Percentiles rank a stretch among this genome's conserved stretches.
Conservation (phyloP, 1,140 invertebrate species). For the Megalopta genalis region DNA sequence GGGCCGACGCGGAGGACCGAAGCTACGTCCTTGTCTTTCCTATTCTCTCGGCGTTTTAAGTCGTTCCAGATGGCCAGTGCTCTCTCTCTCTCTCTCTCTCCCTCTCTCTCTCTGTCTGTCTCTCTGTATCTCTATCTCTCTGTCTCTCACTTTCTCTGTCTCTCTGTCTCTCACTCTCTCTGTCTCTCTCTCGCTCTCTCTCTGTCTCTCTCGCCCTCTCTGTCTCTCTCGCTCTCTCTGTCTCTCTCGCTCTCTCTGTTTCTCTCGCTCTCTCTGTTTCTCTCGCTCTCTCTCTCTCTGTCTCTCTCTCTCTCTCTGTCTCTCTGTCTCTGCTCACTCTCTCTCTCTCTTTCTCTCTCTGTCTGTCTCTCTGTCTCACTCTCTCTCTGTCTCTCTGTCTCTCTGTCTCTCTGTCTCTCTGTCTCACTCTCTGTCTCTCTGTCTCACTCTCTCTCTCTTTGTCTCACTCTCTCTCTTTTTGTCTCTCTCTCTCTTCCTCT, state of each 20-base stretch:
- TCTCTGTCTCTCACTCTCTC: too few species aligned
- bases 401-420: not conserved
- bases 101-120: too few species aligned
- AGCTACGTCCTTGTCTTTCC: conserved; percentile 24
- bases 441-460: not conserved
- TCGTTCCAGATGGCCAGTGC: conserved; percentile 72
- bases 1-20: not conserved
- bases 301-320: not conserved
- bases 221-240: not conserved
- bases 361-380: not conserved
- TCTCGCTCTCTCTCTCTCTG: not conserved
- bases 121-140: too few species aligned
- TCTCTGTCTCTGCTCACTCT: not conserved
- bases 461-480: too few species aligned
- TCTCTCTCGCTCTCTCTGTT: too few species aligned
- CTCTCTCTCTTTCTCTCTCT: not conserved
- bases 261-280: too few species aligned
- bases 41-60: conserved; percentile 62
- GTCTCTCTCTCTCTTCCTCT: conserved; percentile 1
- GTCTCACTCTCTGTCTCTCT: not conserved
- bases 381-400: not conserved
- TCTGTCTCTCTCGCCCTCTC: not conserved
- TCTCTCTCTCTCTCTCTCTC: not conserved
- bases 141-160: not conserved
- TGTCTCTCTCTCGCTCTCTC: not conserved